Evolutionary conservation across 2,113 vertebrate genomes (phyloP).

Genomic region (Bungarus multicinctus): DNA sequence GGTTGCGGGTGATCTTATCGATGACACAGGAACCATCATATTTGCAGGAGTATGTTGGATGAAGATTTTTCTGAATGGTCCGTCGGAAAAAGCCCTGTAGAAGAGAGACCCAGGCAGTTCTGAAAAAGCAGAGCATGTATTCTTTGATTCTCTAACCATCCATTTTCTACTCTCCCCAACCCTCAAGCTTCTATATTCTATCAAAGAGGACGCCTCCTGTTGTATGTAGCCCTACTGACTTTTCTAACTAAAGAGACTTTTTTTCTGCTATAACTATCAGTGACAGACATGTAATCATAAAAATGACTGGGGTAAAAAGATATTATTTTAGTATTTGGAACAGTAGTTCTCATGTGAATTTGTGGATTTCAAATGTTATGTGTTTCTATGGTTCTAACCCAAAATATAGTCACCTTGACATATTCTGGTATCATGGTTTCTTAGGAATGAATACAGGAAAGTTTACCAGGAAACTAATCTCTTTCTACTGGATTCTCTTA

Average conservation of each 20-base stretch:
- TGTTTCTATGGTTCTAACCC: neutral
- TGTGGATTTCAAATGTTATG: neutral
- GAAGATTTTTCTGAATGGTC: slow-evolving; percentile 97
- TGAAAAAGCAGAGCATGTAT: neutral
- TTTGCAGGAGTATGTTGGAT: slow-evolving; percentile 93
- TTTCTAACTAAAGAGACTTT: neutral
- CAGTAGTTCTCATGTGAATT: neutral
- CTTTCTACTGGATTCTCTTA: neutral
- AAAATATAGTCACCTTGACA: neutral
- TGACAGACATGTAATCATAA: neutral
- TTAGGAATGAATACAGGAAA: no score
- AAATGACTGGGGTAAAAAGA: neutral
- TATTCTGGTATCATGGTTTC: neutral
- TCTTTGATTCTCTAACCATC: no score
- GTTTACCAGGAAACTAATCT: neutral
- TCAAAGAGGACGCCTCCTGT: no score
- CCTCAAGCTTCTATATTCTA: neutral
- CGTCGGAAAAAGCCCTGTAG: slow-evolving; percentile 92
- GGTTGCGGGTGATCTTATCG: slow-evolving; percentile 97
- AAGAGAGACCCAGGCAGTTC: neutral
- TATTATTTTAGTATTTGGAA: neutral
- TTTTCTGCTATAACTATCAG: neutral
- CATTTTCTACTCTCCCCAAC: neutral
- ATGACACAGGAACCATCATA: slow-evolving; percentile 96
- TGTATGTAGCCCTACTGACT: neutral